Evolutionary conservation across 2,113 vertebrate species (phyloP).

Genomic region (Pontoporia blainvillei): DNA sequence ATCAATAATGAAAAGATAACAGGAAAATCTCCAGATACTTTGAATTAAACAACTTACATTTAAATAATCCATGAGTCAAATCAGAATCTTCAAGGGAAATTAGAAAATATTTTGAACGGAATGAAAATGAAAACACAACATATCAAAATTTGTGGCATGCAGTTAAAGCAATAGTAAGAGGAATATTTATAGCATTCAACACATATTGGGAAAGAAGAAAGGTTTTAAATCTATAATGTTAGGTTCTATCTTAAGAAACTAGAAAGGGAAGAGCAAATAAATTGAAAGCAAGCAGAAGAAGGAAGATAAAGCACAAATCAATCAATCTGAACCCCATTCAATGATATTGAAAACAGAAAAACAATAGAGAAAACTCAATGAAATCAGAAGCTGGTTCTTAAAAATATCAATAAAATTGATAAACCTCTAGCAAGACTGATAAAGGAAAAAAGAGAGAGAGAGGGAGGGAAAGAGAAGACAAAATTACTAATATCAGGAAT

Average conservation of each 20-base stretch:
- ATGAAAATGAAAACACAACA: background rate
- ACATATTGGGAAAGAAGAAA: background rate
- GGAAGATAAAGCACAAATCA: background rate
- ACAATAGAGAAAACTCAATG: background rate
- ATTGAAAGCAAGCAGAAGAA: background rate
- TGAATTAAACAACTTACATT: background rate
- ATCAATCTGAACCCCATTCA: background rate
- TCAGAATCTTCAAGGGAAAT: background rate
- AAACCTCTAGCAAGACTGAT: background rate
- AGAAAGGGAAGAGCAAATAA: background rate
- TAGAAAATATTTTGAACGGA: background rate
- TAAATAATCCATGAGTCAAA: background rate
- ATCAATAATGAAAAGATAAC: background rate
- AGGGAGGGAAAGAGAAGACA: background rate
- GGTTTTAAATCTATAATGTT: background rate
- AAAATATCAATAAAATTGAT: background rate
- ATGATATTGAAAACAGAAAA: background rate
- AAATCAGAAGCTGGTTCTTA: background rate
- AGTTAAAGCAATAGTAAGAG: background rate
- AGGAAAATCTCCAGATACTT: background rate
- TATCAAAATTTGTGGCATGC: background rate
- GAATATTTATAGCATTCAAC: background rate
- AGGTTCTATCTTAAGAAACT: background rate
- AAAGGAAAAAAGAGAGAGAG: background rate
- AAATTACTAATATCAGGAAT: background rate